phyloP scores from a whole-genome alignment of 2,888 invertebrate genomes.

The Orchestes rusci region DNA sequence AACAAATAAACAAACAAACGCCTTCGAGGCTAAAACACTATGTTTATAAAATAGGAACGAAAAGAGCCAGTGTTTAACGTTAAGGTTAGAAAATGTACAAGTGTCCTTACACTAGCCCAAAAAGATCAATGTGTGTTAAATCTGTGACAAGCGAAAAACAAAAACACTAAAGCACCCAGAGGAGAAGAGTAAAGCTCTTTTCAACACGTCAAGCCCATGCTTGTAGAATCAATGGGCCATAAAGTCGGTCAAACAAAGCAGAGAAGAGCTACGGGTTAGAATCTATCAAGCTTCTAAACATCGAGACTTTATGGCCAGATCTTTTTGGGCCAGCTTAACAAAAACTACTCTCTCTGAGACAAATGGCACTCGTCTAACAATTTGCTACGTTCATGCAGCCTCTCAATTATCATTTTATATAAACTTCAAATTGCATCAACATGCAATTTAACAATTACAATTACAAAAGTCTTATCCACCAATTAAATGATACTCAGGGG shows the following conservation, averaged over 20 bases:
- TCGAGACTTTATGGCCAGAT: constrained; percentile 24
- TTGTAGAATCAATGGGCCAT: no score
- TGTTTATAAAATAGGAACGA: constrained; percentile 23
- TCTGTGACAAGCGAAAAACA: no score
- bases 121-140: no score
- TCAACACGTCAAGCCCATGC: no score
- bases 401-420: no score
- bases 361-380: constrained; percentile 43
- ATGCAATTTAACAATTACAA: constrained; percentile 24
- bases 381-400: no score
- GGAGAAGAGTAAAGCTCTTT: no score
- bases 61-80: constrained; percentile 21
- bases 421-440: no score
- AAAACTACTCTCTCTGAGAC: constrained; percentile 37
- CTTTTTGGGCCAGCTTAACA: constrained; percentile 46
- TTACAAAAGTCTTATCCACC: constrained; percentile 30
- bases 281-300: no score
- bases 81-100: constrained; percentile 7
- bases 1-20: constrained; percentile 33
- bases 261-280: no score
- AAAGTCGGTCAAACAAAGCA: no score
- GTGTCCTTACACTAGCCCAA: constrained; percentile 23
- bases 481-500: constrained; percentile 17
- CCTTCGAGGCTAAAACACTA: constrained; percentile 29
- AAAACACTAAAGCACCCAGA: no score